Base-by-base conservation (phyloP, 2,888 invertebrate species). In the Microplitis deprimator region DNA sequence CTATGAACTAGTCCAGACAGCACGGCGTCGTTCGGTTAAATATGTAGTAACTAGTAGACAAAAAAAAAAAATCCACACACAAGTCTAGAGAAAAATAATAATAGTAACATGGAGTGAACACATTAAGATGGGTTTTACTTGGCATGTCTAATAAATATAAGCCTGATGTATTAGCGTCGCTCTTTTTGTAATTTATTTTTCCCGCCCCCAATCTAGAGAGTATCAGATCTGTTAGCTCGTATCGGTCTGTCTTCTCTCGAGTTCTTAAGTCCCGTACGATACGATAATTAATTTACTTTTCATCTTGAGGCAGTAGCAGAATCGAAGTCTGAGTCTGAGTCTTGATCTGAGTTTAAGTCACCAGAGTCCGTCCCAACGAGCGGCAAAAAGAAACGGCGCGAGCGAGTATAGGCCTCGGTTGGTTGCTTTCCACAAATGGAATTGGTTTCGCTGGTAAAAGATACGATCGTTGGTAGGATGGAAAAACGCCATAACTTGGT, bases 401-500 rank as follows among this genome's bases (percentile, higher is more conserved):
- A 74, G 81, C 76, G 29, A 29, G 29, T 29, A 29, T 73, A 70
- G 64, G 60, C 61, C 76, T 76, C 77, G 68, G 77, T 80, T 76
- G 80, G 75, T 79, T 68, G 76, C 82, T 85, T 78, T 87, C 89
- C 89, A 86, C 84, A 89, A 89, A 89, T 89, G 89, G 89, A 88
- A 81, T 88, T 87, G 87, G 86, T 87, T 87, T 86, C 86, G 86
- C 84, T 85, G 83, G 84, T 84, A 82, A 78, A 79, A 85, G 88
- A 89, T 89, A 87, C 88, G 86, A 89, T 88, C 87, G 86, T 84
- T 81, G 76, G 79, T 77, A 75, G 81, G 82, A 78, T 79, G 87
- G 88, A 89, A 89, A 89, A 89, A 88, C 88, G 86, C 88, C 89
- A 89, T 89, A 89, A 88, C 87, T 88, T 79, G 84, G 85, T 82